Evolutionary conservation across 2,797 vertebrate genomes (phyloP).

Genomic region (Benthosema pterotum): DNA sequence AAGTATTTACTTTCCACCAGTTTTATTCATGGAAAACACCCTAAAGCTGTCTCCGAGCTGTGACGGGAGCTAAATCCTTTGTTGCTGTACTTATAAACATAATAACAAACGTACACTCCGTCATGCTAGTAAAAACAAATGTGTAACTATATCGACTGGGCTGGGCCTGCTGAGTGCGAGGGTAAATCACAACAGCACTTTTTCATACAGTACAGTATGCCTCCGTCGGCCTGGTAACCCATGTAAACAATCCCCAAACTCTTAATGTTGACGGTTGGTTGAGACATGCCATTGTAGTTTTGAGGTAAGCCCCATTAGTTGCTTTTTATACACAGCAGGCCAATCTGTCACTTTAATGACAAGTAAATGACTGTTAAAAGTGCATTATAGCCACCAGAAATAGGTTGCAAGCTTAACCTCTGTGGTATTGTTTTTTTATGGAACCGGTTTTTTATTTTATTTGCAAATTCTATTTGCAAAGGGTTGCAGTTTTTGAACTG

Average conservation of each 20-base stretch:
- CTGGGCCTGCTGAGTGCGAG: not conserved
- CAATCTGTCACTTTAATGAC: slow-evolving; percentile 46
- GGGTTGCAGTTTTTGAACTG: too few relatives aligned
- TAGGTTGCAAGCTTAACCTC: slow-evolving; percentile 3
- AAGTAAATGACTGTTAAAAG: slow-evolving; percentile 31
- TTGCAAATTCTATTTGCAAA: not conserved
- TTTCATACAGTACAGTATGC: slow-evolving; percentile 4
- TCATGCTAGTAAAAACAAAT: too few relatives aligned
- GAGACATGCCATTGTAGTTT: slow-evolving; percentile 2
- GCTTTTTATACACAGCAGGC: slow-evolving; percentile 30
- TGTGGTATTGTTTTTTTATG: not conserved
- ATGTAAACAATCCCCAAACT: slow-evolving; percentile 24
- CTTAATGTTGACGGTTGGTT: slow-evolving; percentile 8
- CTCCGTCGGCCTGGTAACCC: slow-evolving; percentile 34
- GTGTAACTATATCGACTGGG: too few relatives aligned
- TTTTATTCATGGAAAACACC: slow-evolving; percentile 45
- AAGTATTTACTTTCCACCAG: not conserved
- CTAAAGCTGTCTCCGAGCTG: slow-evolving; percentile 22
- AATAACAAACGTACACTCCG: too few relatives aligned
- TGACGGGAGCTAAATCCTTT: slow-evolving; percentile 41
- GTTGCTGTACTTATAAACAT: slow-evolving; percentile 12
- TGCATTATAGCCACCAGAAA: slow-evolving; percentile 21
- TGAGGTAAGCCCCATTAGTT: slow-evolving; percentile 10
- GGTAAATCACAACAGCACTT: slow-evolving; percentile 20
- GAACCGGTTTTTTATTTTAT: not conserved